phyloP scores from a whole-genome alignment of 53 echinoderm and acorn worm genomes.

The Holothuria leucospilota region DNA sequence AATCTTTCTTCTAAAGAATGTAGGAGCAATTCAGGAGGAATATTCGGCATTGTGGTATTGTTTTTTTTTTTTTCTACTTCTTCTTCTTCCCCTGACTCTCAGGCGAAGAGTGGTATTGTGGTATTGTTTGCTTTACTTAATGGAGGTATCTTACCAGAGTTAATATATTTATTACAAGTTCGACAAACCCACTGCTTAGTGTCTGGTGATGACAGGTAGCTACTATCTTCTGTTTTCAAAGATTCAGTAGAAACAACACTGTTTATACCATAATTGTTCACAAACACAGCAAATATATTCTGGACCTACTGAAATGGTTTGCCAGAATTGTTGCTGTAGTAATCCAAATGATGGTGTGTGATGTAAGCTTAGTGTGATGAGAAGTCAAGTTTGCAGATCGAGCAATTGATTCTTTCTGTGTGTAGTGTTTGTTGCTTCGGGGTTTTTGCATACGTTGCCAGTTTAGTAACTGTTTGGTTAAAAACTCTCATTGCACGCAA shows the following conservation, averaged over 20 bases:
- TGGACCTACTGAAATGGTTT: conserved; percentile 21
- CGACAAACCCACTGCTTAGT: no score
- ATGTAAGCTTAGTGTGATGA: no score
- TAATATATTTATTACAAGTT: conserved; percentile 44
- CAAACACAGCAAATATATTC: conserved; percentile 41
- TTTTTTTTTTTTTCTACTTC: no score
- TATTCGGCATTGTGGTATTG: no score
- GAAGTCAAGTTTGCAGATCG: background rate
- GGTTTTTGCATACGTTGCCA: background rate
- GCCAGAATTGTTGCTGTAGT: conserved; percentile 33
- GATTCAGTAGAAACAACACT: conserved; percentile 15
- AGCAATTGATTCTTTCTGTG: background rate
- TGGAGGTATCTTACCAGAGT: conserved; percentile 33
- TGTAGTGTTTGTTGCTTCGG: background rate
- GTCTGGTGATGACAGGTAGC: no score
- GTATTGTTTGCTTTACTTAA: conserved; percentile 37
- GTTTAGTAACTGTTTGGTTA: background rate
- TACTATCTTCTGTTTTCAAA: no score
- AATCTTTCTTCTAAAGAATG: no score
- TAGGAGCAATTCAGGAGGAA: no score
- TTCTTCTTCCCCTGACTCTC: no score
- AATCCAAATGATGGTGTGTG: conserved; percentile 3
- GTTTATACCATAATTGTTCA: conserved; percentile 56
- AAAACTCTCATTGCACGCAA: background rate
- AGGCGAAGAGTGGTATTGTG: background rate